Evolutionary conservation across 2,113 vertebrate species (phyloP), one percentile per base, ranked within the genome.

Genomic region (Chionodraco myersi): DNA sequence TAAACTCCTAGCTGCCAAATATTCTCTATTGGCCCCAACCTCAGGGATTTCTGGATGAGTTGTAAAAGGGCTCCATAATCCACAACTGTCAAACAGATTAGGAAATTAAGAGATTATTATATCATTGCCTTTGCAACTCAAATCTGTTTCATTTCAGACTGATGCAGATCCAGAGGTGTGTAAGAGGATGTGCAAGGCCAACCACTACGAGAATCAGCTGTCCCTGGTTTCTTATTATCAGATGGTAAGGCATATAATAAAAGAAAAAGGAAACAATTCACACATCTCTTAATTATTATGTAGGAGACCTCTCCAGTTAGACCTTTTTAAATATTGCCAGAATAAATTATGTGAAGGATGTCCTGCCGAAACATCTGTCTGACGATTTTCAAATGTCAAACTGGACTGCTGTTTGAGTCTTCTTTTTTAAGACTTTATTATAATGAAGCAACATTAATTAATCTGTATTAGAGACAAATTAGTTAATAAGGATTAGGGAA

Each of bases 151-250:
- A 1, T 70, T 89, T 34, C 95, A 99, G 98, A 99, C 98, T 3
- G 98, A 99, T 69, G 98, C 98, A 63, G 97, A 99, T 93, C 98
- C 98, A 67, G 97, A 96, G 90, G 97, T 99, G 90, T 99, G 97
- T 89, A 99, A 97, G 93, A 97, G 96, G 87, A 99, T 99, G 98
- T 99, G 97, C 92, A 97, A 96, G 92, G 94, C 92, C 91, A 96
- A 96, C 57, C 87, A 97, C 18, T 98, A 91, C 45, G 98, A 99
- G 91, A 96, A 97, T 0, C 94, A 98, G 68, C 82, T 97, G 72
- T 98, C 98, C 21, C 95, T 99, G 44, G 97, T 99, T 82, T 95
- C 97, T 0, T 99, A 99, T 89, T 99, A 99, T 91, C 98, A 99
- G 92, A 99, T 99, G 97, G 98, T 99, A 93, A 95, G 82, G 45